These are phyloP conservation scores for Mastigias papua DNA, from an alignment of 30 jellyfish, hydroid and myxozoan genomes.

Conservation along the genomic window DNA sequence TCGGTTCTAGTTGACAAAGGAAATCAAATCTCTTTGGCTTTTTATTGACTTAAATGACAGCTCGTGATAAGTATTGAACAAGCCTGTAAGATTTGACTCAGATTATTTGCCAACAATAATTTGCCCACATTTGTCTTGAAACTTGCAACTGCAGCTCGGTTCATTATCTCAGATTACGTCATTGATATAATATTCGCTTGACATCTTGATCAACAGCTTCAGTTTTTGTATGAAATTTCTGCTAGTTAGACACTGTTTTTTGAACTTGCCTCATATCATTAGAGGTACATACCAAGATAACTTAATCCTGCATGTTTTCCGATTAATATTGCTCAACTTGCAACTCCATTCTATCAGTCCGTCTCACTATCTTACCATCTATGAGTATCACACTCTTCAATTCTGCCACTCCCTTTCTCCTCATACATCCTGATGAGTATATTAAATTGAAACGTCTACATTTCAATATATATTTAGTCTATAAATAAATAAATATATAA, in stretches of 20 bases:
- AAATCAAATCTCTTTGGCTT: conserved; percentile 24
- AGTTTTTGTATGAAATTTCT: background rate
- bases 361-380: too few relatives aligned
- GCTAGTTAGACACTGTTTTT: background rate
- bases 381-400: too few relatives aligned
- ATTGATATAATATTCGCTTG: background rate
- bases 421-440: too few relatives aligned
- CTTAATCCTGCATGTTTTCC: too few relatives aligned
- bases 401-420: too few relatives aligned
- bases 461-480: too few relatives aligned
- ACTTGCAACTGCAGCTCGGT: background rate
- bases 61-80: background rate
- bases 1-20: conserved; percentile 42
- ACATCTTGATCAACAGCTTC: background rate
- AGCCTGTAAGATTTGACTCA: conserved; percentile 4
- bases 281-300: too few relatives aligned
- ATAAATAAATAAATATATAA: too few relatives aligned
- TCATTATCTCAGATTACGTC: conserved; percentile 1
- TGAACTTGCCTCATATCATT: too few relatives aligned
- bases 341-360: too few relatives aligned
- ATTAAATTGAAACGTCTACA: too few relatives aligned
- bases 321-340: too few relatives aligned
- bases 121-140: conserved; percentile 39
- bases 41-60: conserved; percentile 23
- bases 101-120: conserved; percentile 13